Evolutionary conservation across 2,888 invertebrate species (phyloP), one percentile per base, ranked within the genome.

Genomic region (Thera britannica): DNA sequence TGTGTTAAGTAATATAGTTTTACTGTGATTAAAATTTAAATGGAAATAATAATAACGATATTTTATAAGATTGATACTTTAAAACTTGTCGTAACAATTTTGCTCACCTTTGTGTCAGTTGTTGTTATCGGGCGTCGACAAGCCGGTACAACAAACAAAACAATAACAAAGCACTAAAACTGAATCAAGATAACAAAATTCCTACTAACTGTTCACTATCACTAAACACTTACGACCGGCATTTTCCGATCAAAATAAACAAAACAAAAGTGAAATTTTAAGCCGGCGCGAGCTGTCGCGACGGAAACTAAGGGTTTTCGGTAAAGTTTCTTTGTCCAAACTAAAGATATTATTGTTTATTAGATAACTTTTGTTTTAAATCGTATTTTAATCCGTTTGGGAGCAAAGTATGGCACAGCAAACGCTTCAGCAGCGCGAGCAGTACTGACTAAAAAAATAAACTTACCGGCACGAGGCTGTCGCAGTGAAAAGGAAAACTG

Each of bases 391-490:
- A 77, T 79, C 75, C 74, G 79, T 72, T 73, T 23, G 46, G 68
- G 60, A 80, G 79, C 79, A 75, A 46, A 52, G 73, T 75, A 78
- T 79, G 79, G 82, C 83, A 82, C 82, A 80, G 79, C 83, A 82
- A 77, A 77, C 87, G 79, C 83, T 78, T 79, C 85, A 83, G 81
- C 83, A 84, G 87, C 89, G 84, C 87, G 87, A 80, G 80, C 83
- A 79, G 83, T 83, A 92, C 92, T 92, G 89, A 88, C 76, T 77
- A 82, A 89, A 87, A 88, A 89, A 87, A 85, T 80, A 85, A 81
- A 83, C 84, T 79, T 80, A 77, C 83, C 82, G 79, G 67, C 77
- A 71, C 68, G 78, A 77, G 76, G 77, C 74, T 76, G 77, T 77
- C 77, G 72, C 79, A 71, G 71, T 76, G 86, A 84, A 72, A 23